A percentile compares a stretch with the other conserved stretches of the same genome.
These are phyloP conservation scores for Diacarnus erythraeanus DNA, from an alignment of 37 sponge, comb jelly and placozoan species.

Conservation along the genomic window DNA sequence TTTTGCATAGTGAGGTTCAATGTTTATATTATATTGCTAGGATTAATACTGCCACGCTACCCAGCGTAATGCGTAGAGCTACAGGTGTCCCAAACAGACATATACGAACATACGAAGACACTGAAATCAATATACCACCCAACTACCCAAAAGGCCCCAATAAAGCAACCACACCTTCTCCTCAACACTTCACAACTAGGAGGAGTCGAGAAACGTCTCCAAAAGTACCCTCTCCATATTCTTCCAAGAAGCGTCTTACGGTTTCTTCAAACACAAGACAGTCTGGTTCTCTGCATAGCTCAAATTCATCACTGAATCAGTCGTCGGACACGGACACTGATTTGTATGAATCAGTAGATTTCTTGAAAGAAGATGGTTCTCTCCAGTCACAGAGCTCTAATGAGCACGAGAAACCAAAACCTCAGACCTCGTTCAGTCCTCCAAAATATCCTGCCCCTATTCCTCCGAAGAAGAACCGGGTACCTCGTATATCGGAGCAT, in stretches of 20 bases:
- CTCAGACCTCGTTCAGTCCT: not conserved
- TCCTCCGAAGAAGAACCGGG: constrained; percentile 7
- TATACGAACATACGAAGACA: constrained; percentile 3
- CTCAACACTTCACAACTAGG: not conserved
- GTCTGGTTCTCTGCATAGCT: not conserved
- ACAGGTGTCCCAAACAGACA: constrained; percentile 4
- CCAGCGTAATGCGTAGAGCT: not conserved
- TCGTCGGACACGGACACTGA: constrained; percentile 4
- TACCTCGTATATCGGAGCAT: not conserved
- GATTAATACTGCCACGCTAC: too few relatives aligned
- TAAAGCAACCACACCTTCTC: not conserved
- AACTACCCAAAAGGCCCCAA: not conserved
- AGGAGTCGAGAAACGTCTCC: not conserved
- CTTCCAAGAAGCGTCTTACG: not conserved
- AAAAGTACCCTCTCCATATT: not conserved
- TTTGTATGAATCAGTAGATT: constrained; percentile 18
- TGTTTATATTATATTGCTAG: too few relatives aligned
- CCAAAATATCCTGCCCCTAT: constrained; percentile 18
- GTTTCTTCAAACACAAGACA: not conserved
- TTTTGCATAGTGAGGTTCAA: too few relatives aligned
- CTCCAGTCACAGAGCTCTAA: not conserved
- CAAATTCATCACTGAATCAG: constrained; percentile 8
- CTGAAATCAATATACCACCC: not conserved
- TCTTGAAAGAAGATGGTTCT: not conserved
- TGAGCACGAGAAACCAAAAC: not conserved